A percentile compares a stretch with the other conserved stretches of the same genome.
These are phyloP conservation scores for Orthonyx spaldingii DNA, from an alignment of 2,113 vertebrate species.

Conservation along the genomic window DNA sequence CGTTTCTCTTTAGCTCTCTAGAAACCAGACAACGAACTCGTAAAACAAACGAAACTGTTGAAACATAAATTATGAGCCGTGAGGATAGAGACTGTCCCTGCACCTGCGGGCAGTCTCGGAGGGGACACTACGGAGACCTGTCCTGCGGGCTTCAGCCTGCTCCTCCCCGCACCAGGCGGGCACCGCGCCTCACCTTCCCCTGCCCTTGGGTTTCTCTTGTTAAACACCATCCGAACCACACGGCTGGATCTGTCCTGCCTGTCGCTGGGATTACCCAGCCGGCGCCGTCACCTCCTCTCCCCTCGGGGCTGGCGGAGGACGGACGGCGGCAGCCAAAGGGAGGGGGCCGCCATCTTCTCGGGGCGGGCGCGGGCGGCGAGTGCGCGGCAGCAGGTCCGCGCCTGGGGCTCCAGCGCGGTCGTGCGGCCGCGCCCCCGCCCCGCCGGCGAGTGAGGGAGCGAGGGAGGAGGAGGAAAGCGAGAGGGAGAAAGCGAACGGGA, in stretches of 20 bases:
- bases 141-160: neutral
- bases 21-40: neutral
- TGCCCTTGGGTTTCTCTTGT: neutral
- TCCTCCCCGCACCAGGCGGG: neutral
- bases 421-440: neutral
- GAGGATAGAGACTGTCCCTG: neutral
- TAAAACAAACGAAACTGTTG: neutral
- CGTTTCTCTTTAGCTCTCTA: neutral
- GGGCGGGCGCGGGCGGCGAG: neutral
- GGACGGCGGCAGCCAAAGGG: no score
- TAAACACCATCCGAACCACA: neutral
- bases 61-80: neutral
- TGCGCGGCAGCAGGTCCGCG: neutral
- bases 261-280: neutral
- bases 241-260: neutral
- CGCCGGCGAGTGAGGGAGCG: neutral
- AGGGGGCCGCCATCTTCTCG: conserved; percentile 7
- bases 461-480: neutral
- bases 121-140: rapidly evolving
- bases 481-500: neutral
- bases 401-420: neutral
- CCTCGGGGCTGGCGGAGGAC: neutral
- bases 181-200: neutral
- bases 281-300: neutral
- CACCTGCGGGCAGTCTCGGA: neutral